Base-by-base conservation (phyloP, 2,888 invertebrate genomes). In the Hanleya hanleyi region DNA sequence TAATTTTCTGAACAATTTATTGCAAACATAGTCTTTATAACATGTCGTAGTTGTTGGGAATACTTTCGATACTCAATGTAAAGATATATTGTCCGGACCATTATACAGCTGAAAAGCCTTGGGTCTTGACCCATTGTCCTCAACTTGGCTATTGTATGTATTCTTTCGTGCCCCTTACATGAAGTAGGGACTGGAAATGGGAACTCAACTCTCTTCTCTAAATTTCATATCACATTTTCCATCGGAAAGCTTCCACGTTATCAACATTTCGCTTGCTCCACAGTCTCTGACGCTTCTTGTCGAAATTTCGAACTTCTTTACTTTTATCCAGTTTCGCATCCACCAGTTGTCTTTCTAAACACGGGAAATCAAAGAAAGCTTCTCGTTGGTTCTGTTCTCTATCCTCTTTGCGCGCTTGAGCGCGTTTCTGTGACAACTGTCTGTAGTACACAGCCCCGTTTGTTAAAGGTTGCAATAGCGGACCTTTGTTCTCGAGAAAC, bases 381-480 rank as follows among this genome's bases (percentile, higher is more conserved):
- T 57, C 57, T 15, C 29, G 18, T 15, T 29, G 57, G 26, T 57
- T 22, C 1, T 29, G 4, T 26, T 57, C 65, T 33, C 80, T 70
- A 0, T 64, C 32, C 1, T 69, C 64, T 32, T 76, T 75, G 18
- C 81, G 69, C 35, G 73, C 70, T 66, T 75, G 71, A 5, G 75
- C 75, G 33, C 79, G 77, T 36, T 78, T 75, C 67, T 78, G 79
- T 70, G 79, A 79, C 74, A 78, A 65, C 61, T 79, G 77, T 36
- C 78, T 76, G 67, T 79, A 78, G 47, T 80, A 79, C n/a, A 80
- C 79, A 7, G 80, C 80, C 41, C 80, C 81, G 33, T 77, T 72
- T 67, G 76, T 77, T 32, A 81, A 75, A 35, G 79, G 79, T 61
- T 77, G 75, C 9, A 80, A 70, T 62, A 83, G 68, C 0, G 79